Evolutionary conservation across 2,888 invertebrate species (phyloP).

Genomic region (Ernsta delagoae): DNA sequence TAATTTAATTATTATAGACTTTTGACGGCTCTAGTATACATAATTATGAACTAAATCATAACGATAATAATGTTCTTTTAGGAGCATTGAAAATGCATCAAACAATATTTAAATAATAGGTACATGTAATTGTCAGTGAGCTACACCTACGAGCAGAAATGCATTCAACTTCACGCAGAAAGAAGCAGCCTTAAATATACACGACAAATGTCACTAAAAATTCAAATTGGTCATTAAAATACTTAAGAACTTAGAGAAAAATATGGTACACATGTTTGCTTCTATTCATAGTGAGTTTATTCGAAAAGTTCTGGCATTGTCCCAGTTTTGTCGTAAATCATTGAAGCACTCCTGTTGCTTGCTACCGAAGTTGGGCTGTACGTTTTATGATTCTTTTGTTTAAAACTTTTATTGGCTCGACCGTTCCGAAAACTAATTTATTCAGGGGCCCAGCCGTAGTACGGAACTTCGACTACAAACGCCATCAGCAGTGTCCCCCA

Average conservation of each 20-base stretch:
- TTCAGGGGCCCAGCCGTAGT: slow-evolving; percentile 61
- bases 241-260: slow-evolving; percentile 37
- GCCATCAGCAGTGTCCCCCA: slow-evolving; percentile 14
- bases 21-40: no score
- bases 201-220: slow-evolving; percentile 1
- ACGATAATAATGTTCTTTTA: no score
- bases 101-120: no score
- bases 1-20: no score
- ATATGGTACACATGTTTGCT: slow-evolving; percentile 65
- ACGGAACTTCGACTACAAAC: slow-evolving; percentile 40
- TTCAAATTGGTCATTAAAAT: slow-evolving; percentile 14
- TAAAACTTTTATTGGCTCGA: slow-evolving; percentile 82
- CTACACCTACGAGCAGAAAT: no score
- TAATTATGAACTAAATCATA: no score
- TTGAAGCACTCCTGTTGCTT: slow-evolving; percentile 75
- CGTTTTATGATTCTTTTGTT: slow-evolving; percentile 84
- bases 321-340: slow-evolving; percentile 77
- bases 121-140: no score
- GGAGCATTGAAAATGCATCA: no score
- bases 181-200: no score
- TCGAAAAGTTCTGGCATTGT: slow-evolving; percentile 77
- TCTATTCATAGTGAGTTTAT: slow-evolving; percentile 74
- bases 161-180: no score
- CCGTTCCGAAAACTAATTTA: slow-evolving; percentile 82
- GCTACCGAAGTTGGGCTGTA: slow-evolving; percentile 74